A percentile compares a stretch with the other conserved stretches of the same genome.
phyloP scores from a whole-genome alignment of 2,797 vertebrate species.

The Eulemur mongoz region DNA sequence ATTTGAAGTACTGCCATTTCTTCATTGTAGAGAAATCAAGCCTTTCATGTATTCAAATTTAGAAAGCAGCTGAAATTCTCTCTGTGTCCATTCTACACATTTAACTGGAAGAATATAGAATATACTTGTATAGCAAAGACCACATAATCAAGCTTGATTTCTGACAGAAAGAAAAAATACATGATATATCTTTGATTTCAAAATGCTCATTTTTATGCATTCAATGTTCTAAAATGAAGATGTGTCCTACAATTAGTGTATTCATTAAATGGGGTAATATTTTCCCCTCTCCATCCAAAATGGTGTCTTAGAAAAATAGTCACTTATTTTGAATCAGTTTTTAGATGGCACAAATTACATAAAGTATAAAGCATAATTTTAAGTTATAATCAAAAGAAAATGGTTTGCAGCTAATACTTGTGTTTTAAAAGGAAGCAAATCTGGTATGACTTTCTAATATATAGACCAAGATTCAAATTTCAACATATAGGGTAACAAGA shows the following conservation, averaged over 20 bases:
- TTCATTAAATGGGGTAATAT: background rate
- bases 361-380: conserved; percentile 8
- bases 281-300: conserved; percentile 17
- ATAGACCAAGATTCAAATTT: conserved; percentile 20
- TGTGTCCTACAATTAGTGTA: background rate
- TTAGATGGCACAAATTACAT: background rate
- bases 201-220: conserved; percentile 32
- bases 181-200: conserved; percentile 36
- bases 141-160: conserved; percentile 61
- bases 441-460: background rate
- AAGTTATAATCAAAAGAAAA: conserved; percentile 44
- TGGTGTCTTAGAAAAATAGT: conserved; percentile 3
- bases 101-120: conserved; percentile 19
- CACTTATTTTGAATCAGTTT: conserved; percentile 44
- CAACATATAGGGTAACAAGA: background rate
- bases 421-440: background rate
- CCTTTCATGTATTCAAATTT: conserved; percentile 31
- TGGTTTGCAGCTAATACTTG: background rate
- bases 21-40: background rate
- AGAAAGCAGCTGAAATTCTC: conserved; percentile 16
- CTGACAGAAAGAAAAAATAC: conserved; percentile 35
- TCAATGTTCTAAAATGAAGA: conserved; percentile 47
- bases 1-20: background rate
- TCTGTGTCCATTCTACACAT: background rate
- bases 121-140: background rate